These are phyloP conservation scores for Seriola rivoliana DNA, from an alignment of 2,113 vertebrate genomes.

Conservation along the genomic window DNA sequence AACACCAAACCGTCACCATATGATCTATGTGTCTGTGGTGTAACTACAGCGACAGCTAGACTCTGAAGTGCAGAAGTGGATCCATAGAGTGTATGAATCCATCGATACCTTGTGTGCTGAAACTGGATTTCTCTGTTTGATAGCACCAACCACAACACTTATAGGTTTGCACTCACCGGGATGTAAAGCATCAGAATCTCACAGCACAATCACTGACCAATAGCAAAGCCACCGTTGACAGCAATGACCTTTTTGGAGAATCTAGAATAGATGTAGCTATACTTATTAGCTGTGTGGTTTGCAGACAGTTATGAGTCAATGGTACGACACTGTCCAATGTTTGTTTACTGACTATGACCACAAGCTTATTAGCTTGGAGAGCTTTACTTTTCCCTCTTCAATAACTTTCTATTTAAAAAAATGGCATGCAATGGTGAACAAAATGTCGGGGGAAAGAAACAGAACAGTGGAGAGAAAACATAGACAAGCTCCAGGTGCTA, in stretches of 20 bases:
- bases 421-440: background rate
- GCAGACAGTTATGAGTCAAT: background rate
- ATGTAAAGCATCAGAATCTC: background rate
- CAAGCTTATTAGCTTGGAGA: background rate
- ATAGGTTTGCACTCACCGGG: background rate
- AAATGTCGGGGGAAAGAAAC: background rate
- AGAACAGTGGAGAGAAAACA: background rate
- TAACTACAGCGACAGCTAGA: background rate
- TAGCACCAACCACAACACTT: background rate
- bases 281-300: background rate
- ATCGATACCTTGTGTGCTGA: background rate
- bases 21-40: background rate
- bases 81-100: background rate
- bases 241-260: no score
- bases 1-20: background rate
- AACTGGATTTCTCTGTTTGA: background rate
- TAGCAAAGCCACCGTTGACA: no score
- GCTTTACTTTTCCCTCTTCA: background rate
- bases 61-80: background rate
- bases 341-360: background rate
- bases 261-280: no score
- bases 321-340: background rate
- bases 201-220: background rate
- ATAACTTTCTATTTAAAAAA: background rate
- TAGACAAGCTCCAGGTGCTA: no score